phyloP scores from a whole-genome alignment of 2,888 invertebrate species.

The Xestia rhomboidea region DNA sequence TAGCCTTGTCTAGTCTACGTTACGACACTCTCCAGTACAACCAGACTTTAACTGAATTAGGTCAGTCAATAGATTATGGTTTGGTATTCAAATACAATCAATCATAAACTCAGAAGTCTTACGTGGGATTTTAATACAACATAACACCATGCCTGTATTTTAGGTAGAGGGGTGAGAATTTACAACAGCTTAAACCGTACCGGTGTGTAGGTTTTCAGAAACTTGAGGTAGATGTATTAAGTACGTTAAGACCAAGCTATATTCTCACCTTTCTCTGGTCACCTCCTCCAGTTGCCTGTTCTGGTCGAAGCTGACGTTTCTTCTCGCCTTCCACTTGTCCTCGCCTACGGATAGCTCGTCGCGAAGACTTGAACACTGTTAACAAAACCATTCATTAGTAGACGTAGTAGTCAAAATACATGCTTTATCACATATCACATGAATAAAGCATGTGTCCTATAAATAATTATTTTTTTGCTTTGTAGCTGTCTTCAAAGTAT shows the following conservation, averaged over 20 bases:
- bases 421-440: no score
- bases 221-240: neutral
- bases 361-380: slow-evolving; percentile 83
- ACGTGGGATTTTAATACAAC: neutral
- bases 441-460: neutral
- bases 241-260: neutral
- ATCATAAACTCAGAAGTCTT: neutral
- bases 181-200: neutral
- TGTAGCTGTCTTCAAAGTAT: no score
- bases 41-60: neutral
- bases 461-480: no score
- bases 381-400: slow-evolving; percentile 47
- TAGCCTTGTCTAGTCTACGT: neutral
- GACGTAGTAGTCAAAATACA: neutral
- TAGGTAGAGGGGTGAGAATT: neutral
- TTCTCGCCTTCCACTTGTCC: slow-evolving; percentile 87
- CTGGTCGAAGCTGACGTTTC: slow-evolving; percentile 88
- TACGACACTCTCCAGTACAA: neutral
- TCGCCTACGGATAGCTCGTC: slow-evolving; percentile 84
- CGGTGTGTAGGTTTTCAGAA: neutral
- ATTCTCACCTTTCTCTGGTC: slow-evolving; percentile 91
- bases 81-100: neutral
- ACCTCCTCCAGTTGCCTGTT: slow-evolving; percentile 90
- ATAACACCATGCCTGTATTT: neutral
- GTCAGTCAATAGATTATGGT: neutral